These are phyloP conservation scores for Drosophila novamexicana DNA, from an alignment of 1,140 invertebrate species.

Conservation along the genomic window DNA sequence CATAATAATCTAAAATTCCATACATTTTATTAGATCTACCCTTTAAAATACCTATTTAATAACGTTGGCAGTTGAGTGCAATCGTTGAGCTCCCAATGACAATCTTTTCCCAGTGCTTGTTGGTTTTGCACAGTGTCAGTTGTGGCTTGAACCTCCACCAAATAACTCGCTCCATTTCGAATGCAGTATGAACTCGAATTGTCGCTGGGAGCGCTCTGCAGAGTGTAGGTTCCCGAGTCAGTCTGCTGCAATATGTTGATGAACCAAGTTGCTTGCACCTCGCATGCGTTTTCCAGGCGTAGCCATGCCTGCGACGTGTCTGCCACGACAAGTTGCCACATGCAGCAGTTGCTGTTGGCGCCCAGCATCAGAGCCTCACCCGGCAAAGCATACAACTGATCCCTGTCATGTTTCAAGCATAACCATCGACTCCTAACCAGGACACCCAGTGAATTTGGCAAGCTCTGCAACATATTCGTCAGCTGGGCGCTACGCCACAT, in stretches of 20 bases:
- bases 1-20: too few relatives aligned
- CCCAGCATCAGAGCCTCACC: slow-evolving; percentile 39
- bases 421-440: slow-evolving; percentile 40
- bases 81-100: slow-evolving; percentile 55
- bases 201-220: slow-evolving; percentile 18
- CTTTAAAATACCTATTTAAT: neutral
- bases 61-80: slow-evolving; percentile 43
- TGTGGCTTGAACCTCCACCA: neutral
- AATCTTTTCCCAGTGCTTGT: neutral
- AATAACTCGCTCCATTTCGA: neutral
- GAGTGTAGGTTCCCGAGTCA: neutral
- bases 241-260: slow-evolving; percentile 30
- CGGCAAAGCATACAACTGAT: slow-evolving; percentile 38
- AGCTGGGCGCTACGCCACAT: slow-evolving; percentile 10
- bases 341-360: slow-evolving; percentile 51
- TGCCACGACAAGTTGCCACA: slow-evolving; percentile 39
- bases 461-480: slow-evolving; percentile 59
- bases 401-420: slow-evolving; percentile 45
- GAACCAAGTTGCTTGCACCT: slow-evolving; percentile 27
- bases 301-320: neutral
- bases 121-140: neutral
- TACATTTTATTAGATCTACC: neutral
- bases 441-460: slow-evolving; percentile 31
- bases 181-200: slow-evolving; percentile 31
- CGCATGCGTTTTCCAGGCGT: slow-evolving; percentile 49